A percentile compares a stretch with the other conserved stretches of the same genome.
Conservation (phyloP, 1,140 invertebrate species). For the Dendrolimus punctatus region DNA sequence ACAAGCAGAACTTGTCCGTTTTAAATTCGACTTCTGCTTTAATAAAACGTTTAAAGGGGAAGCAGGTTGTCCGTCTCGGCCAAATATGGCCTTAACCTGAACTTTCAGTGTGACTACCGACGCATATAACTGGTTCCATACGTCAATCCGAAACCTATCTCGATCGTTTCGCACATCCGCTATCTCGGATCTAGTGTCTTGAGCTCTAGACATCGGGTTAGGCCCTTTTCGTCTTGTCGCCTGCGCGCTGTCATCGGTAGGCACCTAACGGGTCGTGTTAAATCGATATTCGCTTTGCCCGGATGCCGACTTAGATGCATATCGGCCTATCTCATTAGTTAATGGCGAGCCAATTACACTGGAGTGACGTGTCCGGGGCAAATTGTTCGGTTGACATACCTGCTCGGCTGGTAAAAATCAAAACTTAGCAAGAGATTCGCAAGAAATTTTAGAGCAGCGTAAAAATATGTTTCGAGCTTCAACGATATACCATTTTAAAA, state of each 20-base stretch:
- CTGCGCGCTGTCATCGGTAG: conserved; percentile 27
- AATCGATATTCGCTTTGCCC: conserved; percentile 23
- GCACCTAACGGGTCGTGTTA: conserved; percentile 21
- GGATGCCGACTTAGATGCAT: conserved; percentile 28
- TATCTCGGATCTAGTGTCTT: conserved; percentile 10
- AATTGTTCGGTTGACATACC: conserved; percentile 16
- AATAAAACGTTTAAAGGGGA: no score
- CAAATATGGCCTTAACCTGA: no score
- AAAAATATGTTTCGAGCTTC: no score
- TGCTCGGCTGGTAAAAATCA: no score
- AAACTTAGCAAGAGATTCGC: no score
- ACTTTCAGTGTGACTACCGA: no score
- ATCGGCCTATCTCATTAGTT: conserved; percentile 47
- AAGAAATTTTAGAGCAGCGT: no score
- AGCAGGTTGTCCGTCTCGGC: no score
- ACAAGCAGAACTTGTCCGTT: no score
- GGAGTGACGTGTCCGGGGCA: conserved; percentile 50
- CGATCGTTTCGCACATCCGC: conserved; percentile 26
- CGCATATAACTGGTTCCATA: no score
- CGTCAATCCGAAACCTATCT: conserved; percentile 7
- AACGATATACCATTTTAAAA: no score
- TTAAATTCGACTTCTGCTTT: no score
- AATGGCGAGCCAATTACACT: conserved; percentile 46
- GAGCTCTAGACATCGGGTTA: conserved; percentile 21
- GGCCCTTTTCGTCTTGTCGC: conserved; percentile 25